phyloP scores from a whole-genome alignment of 2,113 vertebrate genomes.

The Tricholaema leucomelas region DNA sequence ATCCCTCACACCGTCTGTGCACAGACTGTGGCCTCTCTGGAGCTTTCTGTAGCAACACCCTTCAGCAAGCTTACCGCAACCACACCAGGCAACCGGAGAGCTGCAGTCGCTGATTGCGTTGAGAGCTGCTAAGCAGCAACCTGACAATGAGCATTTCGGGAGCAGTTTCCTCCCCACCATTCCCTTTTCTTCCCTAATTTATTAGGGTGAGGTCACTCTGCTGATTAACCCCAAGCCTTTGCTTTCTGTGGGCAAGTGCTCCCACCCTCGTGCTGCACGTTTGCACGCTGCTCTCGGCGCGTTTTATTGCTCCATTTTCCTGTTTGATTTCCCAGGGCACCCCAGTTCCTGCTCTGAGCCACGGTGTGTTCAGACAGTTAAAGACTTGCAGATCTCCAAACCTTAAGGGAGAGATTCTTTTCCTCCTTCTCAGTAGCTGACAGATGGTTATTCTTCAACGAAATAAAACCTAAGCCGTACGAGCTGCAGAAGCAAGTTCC shows the following conservation, averaged over 20 bases:
- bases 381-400: slow-evolving; percentile 1
- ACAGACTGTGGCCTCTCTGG: slow-evolving; percentile 7
- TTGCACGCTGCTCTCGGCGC: background rate
- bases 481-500: slow-evolving; percentile 34
- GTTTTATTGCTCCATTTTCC: slow-evolving; percentile 44
- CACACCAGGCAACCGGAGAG: slow-evolving; percentile 20
- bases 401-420: slow-evolving; percentile 37
- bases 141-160: slow-evolving; percentile 27
- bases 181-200: slow-evolving; percentile 41
- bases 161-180: background rate
- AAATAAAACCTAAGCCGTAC: slow-evolving; percentile 55
- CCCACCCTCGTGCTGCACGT: background rate
- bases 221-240: slow-evolving; percentile 44
- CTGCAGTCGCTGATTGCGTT: background rate
- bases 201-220: slow-evolving; percentile 37
- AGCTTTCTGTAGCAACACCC: slow-evolving; percentile 17
- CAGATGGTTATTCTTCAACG: slow-evolving; percentile 62
- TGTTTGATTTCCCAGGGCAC: slow-evolving; percentile 63
- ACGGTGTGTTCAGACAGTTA: background rate
- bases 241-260: slow-evolving; percentile 30
- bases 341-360: slow-evolving; percentile 57
- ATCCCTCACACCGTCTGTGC: background rate
- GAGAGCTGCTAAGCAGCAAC: slow-evolving; percentile 24
- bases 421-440: slow-evolving; percentile 52
- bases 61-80: background rate